Evolutionary conservation across 2,888 invertebrate species (phyloP).

Genomic region (Brachycybe producta): DNA sequence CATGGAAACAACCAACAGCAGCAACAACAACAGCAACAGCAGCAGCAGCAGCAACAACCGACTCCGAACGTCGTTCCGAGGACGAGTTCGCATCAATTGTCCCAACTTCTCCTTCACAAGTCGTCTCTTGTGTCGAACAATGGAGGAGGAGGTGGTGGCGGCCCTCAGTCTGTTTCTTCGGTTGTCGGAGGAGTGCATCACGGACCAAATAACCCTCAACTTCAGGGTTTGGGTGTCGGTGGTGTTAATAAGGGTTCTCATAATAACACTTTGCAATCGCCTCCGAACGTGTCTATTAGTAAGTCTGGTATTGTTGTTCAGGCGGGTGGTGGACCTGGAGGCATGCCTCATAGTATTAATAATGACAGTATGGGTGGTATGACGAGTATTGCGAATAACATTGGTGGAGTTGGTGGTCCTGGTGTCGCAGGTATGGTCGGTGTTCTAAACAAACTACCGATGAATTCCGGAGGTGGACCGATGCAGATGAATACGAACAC

Average conservation of each 20-base stretch:
- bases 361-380: constrained; percentile 24
- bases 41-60: constrained; percentile 44
- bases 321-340: constrained; percentile 20
- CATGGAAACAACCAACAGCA: no score
- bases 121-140: constrained; percentile 17
- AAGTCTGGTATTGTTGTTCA: constrained; percentile 24
- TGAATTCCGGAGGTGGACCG: constrained; percentile 18
- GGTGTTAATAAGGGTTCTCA: constrained; percentile 24
- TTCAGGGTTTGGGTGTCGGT: constrained; percentile 21
- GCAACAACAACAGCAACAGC: constrained; percentile 30
- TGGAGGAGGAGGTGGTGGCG: constrained; percentile 13
- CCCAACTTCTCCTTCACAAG: constrained; percentile 20
- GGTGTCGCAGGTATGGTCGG: constrained; percentile 12
- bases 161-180: constrained; percentile 19
- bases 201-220: constrained; percentile 21
- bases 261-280: constrained; percentile 39
- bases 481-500: constrained; percentile 21
- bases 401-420: constrained; percentile 12
- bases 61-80: constrained; percentile 12
- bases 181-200: constrained; percentile 14
- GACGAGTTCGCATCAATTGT: constrained; percentile 22
- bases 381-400: constrained; percentile 19
- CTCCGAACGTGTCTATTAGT: constrained; percentile 66
- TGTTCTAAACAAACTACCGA: constrained; percentile 14
- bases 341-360: constrained; percentile 25